Conservation (phyloP, 2,888 invertebrate genomes). For the Hecatera dysodea region DNA sequence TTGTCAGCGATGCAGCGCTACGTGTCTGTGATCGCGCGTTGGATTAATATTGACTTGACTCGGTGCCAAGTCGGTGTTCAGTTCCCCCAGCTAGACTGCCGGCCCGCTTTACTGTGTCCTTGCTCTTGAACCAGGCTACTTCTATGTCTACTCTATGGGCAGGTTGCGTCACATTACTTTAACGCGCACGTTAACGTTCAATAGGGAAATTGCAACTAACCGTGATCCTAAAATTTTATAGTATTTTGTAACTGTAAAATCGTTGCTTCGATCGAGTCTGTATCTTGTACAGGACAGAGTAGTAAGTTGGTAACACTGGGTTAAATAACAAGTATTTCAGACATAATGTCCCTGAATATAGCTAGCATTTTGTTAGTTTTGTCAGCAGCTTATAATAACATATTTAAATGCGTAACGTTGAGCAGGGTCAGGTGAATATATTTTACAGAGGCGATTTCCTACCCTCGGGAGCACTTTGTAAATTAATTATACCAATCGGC, state of each 20-base stretch:
- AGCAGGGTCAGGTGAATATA: conserved; percentile 10
- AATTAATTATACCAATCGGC: conserved; percentile 4
- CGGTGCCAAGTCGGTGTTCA: conserved; percentile 38
- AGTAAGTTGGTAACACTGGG: too few species aligned
- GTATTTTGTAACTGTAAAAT: not conserved
- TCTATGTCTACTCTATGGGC: not conserved
- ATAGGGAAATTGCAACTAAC: not conserved
- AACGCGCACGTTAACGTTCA: conserved; percentile 18
- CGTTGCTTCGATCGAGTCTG: not conserved
- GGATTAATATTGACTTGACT: conserved; percentile 37
- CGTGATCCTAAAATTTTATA: not conserved
- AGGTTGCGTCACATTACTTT: conserved; percentile 17
- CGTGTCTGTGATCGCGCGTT: not conserved
- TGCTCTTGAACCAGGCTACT: conserved; percentile 38
- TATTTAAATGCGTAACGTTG: conserved; percentile 11
- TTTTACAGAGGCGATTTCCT: conserved; percentile 22
- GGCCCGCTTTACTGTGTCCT: conserved; percentile 29
- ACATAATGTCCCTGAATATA: too few species aligned
- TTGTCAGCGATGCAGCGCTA: conserved; percentile 16
- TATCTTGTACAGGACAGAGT: too few species aligned
- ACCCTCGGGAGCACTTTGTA: conserved; percentile 6
- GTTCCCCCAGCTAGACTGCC: conserved; percentile 31
- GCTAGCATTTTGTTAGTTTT: not conserved
- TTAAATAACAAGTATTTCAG: too few species aligned
- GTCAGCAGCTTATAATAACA: conserved; percentile 8